A percentile compares a stretch with the other conserved stretches of the same genome.
These are phyloP conservation scores for Heliconius nattereri DNA, from an alignment of 1,140 invertebrate species.

Conservation along the genomic window DNA sequence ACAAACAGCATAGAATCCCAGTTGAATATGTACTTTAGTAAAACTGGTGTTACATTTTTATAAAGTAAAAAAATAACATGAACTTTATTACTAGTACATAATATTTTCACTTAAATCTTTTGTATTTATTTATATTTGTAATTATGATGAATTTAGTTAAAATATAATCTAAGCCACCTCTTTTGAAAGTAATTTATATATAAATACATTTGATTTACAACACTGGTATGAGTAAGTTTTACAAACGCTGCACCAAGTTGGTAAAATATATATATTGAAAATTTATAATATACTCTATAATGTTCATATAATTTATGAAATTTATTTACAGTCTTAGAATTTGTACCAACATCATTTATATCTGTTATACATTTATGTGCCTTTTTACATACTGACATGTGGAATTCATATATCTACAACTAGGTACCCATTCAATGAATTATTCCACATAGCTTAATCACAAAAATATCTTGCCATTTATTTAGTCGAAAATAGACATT, in stretches of 20 bases:
- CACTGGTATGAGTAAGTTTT: constrained; percentile 18
- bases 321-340: constrained; percentile 75
- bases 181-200: constrained; percentile 10
- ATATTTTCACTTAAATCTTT: not conserved
- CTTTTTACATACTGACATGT: constrained; percentile 59
- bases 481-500: constrained; percentile 77
- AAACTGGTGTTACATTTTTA: not conserved
- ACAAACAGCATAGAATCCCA: not conserved
- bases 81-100: not conserved
- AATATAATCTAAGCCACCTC: not conserved
- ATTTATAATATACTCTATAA: constrained; percentile 43
- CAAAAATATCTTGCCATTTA: constrained; percentile 77
- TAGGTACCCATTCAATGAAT: constrained; percentile 73
- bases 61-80: not conserved
- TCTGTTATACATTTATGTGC: constrained; percentile 59
- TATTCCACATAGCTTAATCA: constrained; percentile 72
- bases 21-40: not conserved
- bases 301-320: constrained; percentile 41
- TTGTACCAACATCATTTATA: constrained; percentile 70
- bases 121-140: constrained; percentile 1
- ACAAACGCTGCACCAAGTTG: constrained; percentile 31
- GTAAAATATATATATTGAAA: constrained; percentile 40
- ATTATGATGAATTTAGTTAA: not conserved
- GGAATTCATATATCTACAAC: constrained; percentile 63
- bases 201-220: constrained; percentile 1